Evolutionary conservation across 1,140 invertebrate genomes (phyloP), one percentile per base, ranked within the genome.

Genomic region (Stegodyphus dumicola): DNA sequence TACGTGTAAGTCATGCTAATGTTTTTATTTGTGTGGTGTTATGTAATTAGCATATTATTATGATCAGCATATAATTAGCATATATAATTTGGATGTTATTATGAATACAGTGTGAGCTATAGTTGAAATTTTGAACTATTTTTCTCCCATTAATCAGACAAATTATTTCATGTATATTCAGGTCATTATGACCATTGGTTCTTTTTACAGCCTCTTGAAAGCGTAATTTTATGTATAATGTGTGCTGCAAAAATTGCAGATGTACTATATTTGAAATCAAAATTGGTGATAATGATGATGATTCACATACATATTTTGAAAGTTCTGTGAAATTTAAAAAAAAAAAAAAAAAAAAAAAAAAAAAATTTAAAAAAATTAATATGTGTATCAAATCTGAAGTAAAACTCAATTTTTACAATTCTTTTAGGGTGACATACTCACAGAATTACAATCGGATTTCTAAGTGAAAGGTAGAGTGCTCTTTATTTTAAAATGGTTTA

Each of bases 381-480:
- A n/a, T n/a, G n/a, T n/a, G 2, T 18, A 9, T 2, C 49, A 74
- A 74, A 10, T 48, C 51, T 74, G 7, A 13, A 66, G 6, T 10
- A 76, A 69, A 33, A 3, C 33, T 33, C 3, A 33, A 33, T 33
- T 33, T 33, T 3, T 33, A 33, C 33, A 33, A 33, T 33, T 52
- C 77, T 73, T 85, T 73, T 77, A 85, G 83, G 83, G 83, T 52
- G 83, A 85, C 75, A 77, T 85, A 18, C 83, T 77, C 33, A 85
- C 83, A 77, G 83, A 85, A 48, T 78, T 85, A 48, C 83, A 85
- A 73, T 85, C 83, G 65, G 83, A 85, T 77, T 85, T 85, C 76
- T 85, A 78, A 85, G 67, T 70, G n/a, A 77, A 66, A 77, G 69
- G 74, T 54, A 49, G n/a, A 6, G n/a, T 77, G 71, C 64, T 15